Evolutionary conservation across 2,113 vertebrate species (phyloP).

Genomic region (Nibea albiflora): DNA sequence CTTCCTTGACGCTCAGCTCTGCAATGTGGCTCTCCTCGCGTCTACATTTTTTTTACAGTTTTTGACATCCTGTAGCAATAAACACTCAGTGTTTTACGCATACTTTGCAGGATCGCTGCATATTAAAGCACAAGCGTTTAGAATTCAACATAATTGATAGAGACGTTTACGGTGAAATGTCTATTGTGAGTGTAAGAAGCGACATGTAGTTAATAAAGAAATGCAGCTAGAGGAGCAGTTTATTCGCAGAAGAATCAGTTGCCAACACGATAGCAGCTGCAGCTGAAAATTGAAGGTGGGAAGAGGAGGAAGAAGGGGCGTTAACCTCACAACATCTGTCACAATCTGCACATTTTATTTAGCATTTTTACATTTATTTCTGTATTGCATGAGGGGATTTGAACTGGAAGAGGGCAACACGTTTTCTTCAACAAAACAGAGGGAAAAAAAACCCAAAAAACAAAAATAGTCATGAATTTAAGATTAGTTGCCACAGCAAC

Average conservation of each 20-base stretch:
- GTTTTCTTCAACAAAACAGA: not conserved
- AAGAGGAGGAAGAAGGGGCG: conserved; percentile 9
- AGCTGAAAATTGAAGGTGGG: not conserved
- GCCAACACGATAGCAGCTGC: not conserved
- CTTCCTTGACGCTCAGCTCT: conserved; percentile 71
- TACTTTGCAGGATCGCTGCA: not conserved
- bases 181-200: not conserved
- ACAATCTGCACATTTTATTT: not conserved
- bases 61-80: conserved; percentile 19
- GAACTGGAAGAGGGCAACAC: not conserved
- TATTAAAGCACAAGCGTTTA: not conserved
- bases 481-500: not conserved
- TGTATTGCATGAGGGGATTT: not conserved
- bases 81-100: not conserved
- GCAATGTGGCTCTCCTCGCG: conserved; percentile 25
- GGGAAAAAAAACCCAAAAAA: not conserved
- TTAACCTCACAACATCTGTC: conserved; percentile 1
- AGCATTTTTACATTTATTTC: not conserved
- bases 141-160: not conserved
- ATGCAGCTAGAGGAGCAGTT: not conserved
- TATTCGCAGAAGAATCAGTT: not conserved
- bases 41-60: fast-evolving
- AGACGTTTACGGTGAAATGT: not conserved
- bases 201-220: not conserved
- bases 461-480: not conserved